These are phyloP conservation scores for Iselma pallidipennis DNA, from an alignment of 2,888 invertebrate species.

Conservation along the genomic window DNA sequence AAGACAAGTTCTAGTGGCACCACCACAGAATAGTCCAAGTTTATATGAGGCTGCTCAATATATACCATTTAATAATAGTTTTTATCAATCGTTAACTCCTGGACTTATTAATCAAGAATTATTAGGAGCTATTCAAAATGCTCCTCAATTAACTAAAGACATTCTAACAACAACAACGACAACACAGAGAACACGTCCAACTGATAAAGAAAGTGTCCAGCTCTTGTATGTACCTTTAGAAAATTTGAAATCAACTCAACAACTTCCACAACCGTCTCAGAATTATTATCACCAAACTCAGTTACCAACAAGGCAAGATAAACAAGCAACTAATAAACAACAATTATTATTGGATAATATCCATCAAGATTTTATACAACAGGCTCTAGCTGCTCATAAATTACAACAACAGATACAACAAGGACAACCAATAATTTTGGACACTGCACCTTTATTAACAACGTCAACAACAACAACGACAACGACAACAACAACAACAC, in stretches of 20 bases:
- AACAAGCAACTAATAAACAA: neutral
- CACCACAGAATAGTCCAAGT: constrained; percentile 33
- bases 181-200: constrained; percentile 20
- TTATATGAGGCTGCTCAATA: constrained; percentile 33
- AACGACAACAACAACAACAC: constrained; percentile 55
- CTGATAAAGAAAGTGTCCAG: constrained; percentile 68
- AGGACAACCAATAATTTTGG: constrained; percentile 36
- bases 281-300: constrained; percentile 41
- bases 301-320: constrained; percentile 14
- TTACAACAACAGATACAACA: constrained; percentile 49
- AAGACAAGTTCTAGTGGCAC: constrained; percentile 25
- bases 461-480: constrained; percentile 48
- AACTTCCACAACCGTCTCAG: constrained; percentile 55
- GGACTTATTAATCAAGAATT: constrained; percentile 35
- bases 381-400: constrained; percentile 53
- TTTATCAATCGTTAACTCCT: constrained; percentile 36
- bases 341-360: constrained; percentile 47
- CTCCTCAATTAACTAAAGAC: constrained; percentile 7
- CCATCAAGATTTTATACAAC: constrained; percentile 53
- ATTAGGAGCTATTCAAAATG: constrained; percentile 29
- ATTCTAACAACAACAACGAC: constrained; percentile 4
- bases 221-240: constrained; percentile 82
- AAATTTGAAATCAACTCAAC: constrained; percentile 56
- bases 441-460: constrained; percentile 42
- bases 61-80: constrained; percentile 32